Percentiles rank a stretch among this genome's conserved stretches.
Conservation (phyloP, 2,797 vertebrate species). For the Salarias fasciatus region DNA sequence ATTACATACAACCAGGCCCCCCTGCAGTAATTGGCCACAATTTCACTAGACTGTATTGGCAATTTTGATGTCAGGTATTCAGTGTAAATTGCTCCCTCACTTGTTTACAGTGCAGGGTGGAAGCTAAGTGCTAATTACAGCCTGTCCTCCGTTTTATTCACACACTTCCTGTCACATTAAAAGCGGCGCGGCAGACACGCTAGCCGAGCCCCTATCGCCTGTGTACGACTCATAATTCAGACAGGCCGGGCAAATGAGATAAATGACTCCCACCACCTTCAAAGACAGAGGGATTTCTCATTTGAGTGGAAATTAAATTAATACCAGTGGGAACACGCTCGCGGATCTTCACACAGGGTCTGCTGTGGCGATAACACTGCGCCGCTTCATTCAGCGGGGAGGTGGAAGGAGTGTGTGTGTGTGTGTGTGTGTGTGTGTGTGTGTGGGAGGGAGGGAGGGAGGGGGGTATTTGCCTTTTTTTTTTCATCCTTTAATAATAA, state of each 20-base stretch:
- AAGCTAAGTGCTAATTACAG: slow-evolving; percentile 37
- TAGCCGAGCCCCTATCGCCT: slow-evolving; percentile 36
- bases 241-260: slow-evolving; percentile 64
- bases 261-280: slow-evolving; percentile 62
- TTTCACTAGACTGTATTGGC: too few relatives aligned
- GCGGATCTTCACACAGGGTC: slow-evolving; percentile 41
- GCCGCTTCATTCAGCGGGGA: slow-evolving; percentile 20
- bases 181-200: slow-evolving; percentile 28
- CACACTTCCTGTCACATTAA: slow-evolving; percentile 39
- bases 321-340: slow-evolving; percentile 55
- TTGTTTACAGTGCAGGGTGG: neutral
- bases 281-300: slow-evolving; percentile 66
- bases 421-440: too few relatives aligned
- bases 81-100: too few relatives aligned
- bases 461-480: slow-evolving; percentile 45
- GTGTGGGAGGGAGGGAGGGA: too few relatives aligned
- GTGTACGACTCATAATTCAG: slow-evolving; percentile 55
- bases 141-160: slow-evolving; percentile 35
- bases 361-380: slow-evolving; percentile 32
- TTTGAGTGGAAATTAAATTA: slow-evolving; percentile 70
- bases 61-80: too few relatives aligned
- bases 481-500: slow-evolving; percentile 58
- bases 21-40: too few relatives aligned
- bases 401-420: too few relatives aligned
- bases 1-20: too few relatives aligned